Evolutionary conservation across 2,888 invertebrate species (phyloP).

Genomic region (Notocelia uddmanniana): DNA sequence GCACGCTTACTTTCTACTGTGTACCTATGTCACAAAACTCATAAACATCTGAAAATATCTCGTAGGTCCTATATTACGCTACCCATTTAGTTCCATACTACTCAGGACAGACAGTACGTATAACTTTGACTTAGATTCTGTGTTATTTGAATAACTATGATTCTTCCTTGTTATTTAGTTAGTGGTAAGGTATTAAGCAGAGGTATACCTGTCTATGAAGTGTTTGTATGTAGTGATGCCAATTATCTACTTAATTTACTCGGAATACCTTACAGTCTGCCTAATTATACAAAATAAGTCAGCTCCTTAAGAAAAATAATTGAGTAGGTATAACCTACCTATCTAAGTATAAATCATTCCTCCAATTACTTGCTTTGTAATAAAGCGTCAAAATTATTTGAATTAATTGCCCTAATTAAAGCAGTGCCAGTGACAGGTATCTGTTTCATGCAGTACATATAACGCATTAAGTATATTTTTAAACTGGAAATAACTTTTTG

Average conservation of each 20-base stretch:
- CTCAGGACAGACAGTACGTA: too few species aligned
- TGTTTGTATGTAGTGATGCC: neutral
- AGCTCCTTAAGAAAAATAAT: constrained; percentile 57
- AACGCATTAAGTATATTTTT: neutral
- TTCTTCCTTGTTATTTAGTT: too few species aligned
- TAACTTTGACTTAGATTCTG: too few species aligned
- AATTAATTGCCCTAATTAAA: constrained; percentile 70
- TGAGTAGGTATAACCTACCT: too few species aligned
- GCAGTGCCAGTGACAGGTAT: constrained; percentile 55
- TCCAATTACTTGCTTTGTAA: constrained; percentile 49
- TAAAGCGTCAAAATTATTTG: constrained; percentile 66
- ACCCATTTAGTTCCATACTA: too few species aligned
- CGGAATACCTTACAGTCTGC: neutral
- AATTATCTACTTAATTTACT: constrained; percentile 2
- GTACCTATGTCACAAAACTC: neutral
- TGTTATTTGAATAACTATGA: too few species aligned
- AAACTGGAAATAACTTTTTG: neutral
- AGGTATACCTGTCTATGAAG: too few species aligned
- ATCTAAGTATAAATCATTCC: constrained; percentile 64
- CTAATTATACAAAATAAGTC: constrained; percentile 25
- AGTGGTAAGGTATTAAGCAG: too few species aligned
- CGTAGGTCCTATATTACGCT: neutral
- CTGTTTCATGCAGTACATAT: constrained; percentile 12
- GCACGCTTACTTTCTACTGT: too few species aligned
- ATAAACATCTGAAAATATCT: neutral